A percentile compares a stretch with the other conserved stretches of the same genome.
Evolutionary conservation across 2,797 vertebrate genomes (phyloP).

Genomic region (Fistularia tabacaria): DNA sequence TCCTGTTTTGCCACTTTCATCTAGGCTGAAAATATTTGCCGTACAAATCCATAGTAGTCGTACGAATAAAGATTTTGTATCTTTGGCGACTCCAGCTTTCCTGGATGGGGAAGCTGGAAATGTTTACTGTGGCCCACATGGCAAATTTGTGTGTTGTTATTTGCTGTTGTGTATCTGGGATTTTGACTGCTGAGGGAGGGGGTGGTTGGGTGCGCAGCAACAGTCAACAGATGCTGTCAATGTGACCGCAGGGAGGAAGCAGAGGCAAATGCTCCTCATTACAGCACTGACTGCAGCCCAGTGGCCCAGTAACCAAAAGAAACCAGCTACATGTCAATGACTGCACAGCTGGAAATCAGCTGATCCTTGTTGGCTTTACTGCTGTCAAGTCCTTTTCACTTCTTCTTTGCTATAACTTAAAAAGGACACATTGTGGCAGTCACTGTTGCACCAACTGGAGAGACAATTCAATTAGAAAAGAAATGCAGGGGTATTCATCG

Average conservation of each 20-base stretch:
- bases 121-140: conserved; percentile 60
- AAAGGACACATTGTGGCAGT: conserved; percentile 29
- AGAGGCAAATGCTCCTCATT: conserved; percentile 68
- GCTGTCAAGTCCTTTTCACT: conserved; percentile 38
- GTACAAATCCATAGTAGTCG: neutral
- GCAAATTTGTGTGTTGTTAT: conserved; percentile 72
- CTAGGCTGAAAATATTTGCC: neutral
- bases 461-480: conserved; percentile 15
- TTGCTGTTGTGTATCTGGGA: conserved; percentile 62
- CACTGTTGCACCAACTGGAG: conserved; percentile 29
- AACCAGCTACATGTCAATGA: conserved; percentile 44
- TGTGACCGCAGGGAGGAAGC: conserved; percentile 67
- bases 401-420: conserved; percentile 24
- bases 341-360: conserved; percentile 58
- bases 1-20: no score
- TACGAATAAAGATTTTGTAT: conserved; percentile 1
- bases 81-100: conserved; percentile 45
- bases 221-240: conserved; percentile 65
- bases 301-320: conserved; percentile 56
- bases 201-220: conserved; percentile 27
- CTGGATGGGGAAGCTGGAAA: conserved; percentile 55
- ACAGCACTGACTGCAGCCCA: conserved; percentile 52
- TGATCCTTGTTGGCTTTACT: conserved; percentile 50
- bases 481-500: conserved; percentile 3
- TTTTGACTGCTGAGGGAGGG: conserved; percentile 32